phyloP scores from a whole-genome alignment of 2,888 invertebrate genomes.

The Caenorhabditis afra region DNA sequence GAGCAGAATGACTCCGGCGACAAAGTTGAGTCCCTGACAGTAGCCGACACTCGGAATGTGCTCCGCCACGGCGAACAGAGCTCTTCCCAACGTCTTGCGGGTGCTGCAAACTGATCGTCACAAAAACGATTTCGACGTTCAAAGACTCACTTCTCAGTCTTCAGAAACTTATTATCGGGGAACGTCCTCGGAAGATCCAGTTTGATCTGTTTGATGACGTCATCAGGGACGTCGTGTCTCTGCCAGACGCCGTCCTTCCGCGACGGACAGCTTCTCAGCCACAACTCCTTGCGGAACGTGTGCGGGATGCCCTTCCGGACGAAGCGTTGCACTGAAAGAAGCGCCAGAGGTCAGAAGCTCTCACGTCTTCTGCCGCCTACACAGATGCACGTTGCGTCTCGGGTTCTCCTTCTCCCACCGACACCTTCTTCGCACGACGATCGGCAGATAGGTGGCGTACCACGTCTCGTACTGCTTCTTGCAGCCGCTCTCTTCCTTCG shows the following conservation, averaged over 20 bases:
- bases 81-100: slow-evolving; percentile 58
- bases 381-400: slow-evolving; percentile 47
- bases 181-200: slow-evolving; percentile 71
- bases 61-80: slow-evolving; percentile 64
- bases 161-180: slow-evolving; percentile 65
- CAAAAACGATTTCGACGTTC: not conserved
- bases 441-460: slow-evolving; percentile 62
- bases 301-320: slow-evolving; percentile 69
- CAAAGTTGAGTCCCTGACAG: slow-evolving; percentile 71
- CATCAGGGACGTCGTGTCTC: slow-evolving; percentile 57
- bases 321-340: slow-evolving; percentile 69
- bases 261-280: slow-evolving; percentile 67
- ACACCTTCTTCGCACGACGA: slow-evolving; percentile 60
- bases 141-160: slow-evolving; percentile 30
- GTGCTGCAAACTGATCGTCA: slow-evolving; percentile 40
- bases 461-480: slow-evolving; percentile 62
- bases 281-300: slow-evolving; percentile 64
- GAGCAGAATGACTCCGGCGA: slow-evolving; percentile 65
- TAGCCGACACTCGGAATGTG: slow-evolving; percentile 68
- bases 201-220: slow-evolving; percentile 62
- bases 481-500: slow-evolving; percentile 35
- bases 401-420: slow-evolving; percentile 70
- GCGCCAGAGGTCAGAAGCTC: too few relatives aligned
- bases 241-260: slow-evolving; percentile 29
- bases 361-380: slow-evolving; percentile 51